These are phyloP conservation scores for Caligus rogercresseyi DNA, from an alignment of 1,140 invertebrate species.

Conservation along the genomic window DNA sequence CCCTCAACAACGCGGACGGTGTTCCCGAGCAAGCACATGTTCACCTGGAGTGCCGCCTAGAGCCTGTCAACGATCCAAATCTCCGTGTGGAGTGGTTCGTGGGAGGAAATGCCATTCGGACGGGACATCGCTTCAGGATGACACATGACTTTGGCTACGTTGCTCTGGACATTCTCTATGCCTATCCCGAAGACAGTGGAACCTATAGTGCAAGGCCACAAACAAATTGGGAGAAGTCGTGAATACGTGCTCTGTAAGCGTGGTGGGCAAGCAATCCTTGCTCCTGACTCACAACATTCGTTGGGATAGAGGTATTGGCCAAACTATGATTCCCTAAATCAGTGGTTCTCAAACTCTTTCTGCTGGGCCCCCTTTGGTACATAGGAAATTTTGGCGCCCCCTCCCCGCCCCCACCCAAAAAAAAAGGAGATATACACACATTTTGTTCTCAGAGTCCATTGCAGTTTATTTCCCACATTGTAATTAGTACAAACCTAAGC, in stretches of 20 bases:
- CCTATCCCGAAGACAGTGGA: constrained; percentile 32
- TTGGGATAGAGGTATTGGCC: constrained; percentile 63
- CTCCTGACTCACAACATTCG: constrained; percentile 79
- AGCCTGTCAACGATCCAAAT: constrained; percentile 85
- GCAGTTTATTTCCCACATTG: no score
- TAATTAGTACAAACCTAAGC: no score
- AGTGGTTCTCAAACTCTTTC: no score
- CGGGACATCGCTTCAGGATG: constrained; percentile 38
- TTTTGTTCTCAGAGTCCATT: no score
- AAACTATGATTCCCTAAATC: no score
- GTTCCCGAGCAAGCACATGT: constrained; percentile 75
- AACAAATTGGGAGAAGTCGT: constrained; percentile 39
- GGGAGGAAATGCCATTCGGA: constrained; percentile 54
- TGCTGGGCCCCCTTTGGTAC: no score
- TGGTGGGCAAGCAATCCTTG: constrained; percentile 47
- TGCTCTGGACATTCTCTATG: constrained; percentile 37
- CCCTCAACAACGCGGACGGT: constrained; percentile 58
- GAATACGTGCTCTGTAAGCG: constrained; percentile 64
- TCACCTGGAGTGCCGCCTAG: constrained; percentile 83
- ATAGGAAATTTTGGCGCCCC: no score
- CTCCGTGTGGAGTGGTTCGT: constrained; percentile 90
- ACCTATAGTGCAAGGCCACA: constrained; percentile 32
- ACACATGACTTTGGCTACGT: constrained; percentile 44
- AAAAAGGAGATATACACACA: no score
- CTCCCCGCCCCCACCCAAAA: no score